Base-by-base conservation (phyloP, 2,113 vertebrate genomes). In the Cynopterus brachyotis region DNA sequence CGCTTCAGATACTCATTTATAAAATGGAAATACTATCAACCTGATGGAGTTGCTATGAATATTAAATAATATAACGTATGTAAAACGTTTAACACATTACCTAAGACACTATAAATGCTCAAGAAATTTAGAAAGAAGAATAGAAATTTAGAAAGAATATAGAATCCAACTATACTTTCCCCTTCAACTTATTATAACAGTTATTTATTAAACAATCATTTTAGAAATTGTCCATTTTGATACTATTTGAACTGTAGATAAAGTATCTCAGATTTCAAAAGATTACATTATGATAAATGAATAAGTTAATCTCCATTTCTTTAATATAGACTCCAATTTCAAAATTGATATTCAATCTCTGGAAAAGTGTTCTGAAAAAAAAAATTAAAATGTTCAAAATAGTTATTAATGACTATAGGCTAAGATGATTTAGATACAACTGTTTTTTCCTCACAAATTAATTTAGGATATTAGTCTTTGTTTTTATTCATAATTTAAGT, bases 401-500 rank as follows among this genome's bases (percentile, higher is more conserved):
- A 64, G 45, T 50, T 82, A 82, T 45, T 81, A 66, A 4, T 83
- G 47, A 82, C 15, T 57, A 62, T 70, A 60, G 37, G 13, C 22
- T 59, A 85, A 84, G 6, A 89, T 70, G 3, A 69, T 59, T 75
- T 90, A 55, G 57, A 75, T 86, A 19, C 28, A 95, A 75, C 4
- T 82, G 32, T 66, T 81, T n/a, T 67, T 26, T 5, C 15, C 3
- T 26, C 47, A 70, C 32, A 81, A 28, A 92, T 69, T 80, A 53
- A 94, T 62, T 62, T 83, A 92, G 64, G 50, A 55, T 12, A 57
- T 57, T 42, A 89, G 12, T 80, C 42, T 94, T 92, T 76, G 28
- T 78, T 93, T 84, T 88, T n/a, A 88, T 66, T 40, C 40, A 86
- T 66, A 86, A 66, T 81, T 81, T 94, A 81, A 45, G 5, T 47